phyloP scores from a whole-genome alignment of 2,797 vertebrate species.

The Setipinna tenuifilis region DNA sequence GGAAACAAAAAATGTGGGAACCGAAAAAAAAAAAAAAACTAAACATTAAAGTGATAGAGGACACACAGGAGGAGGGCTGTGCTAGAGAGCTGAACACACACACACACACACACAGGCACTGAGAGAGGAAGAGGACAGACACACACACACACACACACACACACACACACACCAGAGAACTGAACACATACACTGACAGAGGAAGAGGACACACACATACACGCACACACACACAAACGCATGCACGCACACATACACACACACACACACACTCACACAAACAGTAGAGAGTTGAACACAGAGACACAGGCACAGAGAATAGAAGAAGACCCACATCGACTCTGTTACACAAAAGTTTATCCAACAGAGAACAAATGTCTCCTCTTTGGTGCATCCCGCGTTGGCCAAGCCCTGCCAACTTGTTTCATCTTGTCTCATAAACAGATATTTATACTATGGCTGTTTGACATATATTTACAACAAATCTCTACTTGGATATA shows the following conservation, averaged over 20 bases:
- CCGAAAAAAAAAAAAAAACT: too few relatives aligned
- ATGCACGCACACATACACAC: too few relatives aligned
- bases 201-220: too few relatives aligned
- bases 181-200: too few relatives aligned
- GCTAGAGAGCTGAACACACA: background rate
- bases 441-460: slow-evolving; percentile 19
- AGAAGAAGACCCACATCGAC: background rate
- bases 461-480: slow-evolving; percentile 20
- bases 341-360: slow-evolving; percentile 10
- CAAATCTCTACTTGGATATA: slow-evolving; percentile 2
- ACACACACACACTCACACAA: too few relatives aligned
- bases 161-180: too few relatives aligned
- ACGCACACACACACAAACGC: too few relatives aligned
- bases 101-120: too few relatives aligned
- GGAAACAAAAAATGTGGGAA: slow-evolving; percentile 38
- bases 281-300: too few relatives aligned
- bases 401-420: background rate
- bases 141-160: too few relatives aligned
- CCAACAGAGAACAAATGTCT: background rate
- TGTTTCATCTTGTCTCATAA: slow-evolving; percentile 16
- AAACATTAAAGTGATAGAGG: slow-evolving; percentile 52
- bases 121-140: too few relatives aligned
- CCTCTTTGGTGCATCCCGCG: background rate
- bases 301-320: background rate
- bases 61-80: background rate